A percentile compares a stretch with the other conserved stretches of the same genome.
phyloP scores from a whole-genome alignment of 2,888 invertebrate species.

The Oscheius sp. region DNA sequence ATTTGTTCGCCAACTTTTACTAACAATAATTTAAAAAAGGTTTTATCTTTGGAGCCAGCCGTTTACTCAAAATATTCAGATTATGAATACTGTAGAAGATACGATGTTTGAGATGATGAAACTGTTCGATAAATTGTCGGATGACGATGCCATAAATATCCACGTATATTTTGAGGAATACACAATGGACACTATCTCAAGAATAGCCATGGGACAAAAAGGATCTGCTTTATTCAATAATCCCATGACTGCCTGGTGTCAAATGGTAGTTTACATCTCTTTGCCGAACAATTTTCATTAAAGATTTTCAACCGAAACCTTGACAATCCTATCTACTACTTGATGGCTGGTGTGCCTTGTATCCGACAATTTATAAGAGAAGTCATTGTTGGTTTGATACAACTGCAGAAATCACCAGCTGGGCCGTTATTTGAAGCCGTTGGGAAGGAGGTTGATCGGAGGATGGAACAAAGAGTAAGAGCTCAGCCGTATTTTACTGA shows the following conservation, averaged over 20 bases:
- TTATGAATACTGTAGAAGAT: constrained; percentile 48
- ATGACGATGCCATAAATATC: constrained; percentile 48
- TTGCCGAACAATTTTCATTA: too few species aligned
- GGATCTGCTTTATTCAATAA: constrained; percentile 48
- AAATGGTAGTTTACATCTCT: constrained; percentile 6
- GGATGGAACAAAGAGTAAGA: constrained; percentile 37
- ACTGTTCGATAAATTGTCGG: constrained; percentile 32
- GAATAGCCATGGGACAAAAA: constrained; percentile 57
- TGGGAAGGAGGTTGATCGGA: constrained; percentile 36
- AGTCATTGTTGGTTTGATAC: constrained; percentile 22
- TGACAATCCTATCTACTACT: constrained; percentile 38
- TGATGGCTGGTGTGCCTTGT: constrained; percentile 38
- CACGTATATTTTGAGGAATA: constrained; percentile 55
- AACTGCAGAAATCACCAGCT: neutral
- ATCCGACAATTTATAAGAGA: constrained; percentile 32
- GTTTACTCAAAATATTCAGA: neutral
- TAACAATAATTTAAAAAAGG: constrained; percentile 61
- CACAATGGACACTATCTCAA: constrained; percentile 57
- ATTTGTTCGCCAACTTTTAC: constrained; percentile 77
- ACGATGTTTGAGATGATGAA: constrained; percentile 43
- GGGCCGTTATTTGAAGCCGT: constrained; percentile 17
- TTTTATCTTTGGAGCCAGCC: neutral
- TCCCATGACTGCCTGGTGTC: neutral
- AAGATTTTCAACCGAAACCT: constrained; percentile 33
- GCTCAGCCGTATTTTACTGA: neutral